Percentiles rank a stretch among this genome's conserved stretches.
Evolutionary conservation across 2,888 invertebrate genomes (phyloP).

Genomic region (Andrena bucephala): DNA sequence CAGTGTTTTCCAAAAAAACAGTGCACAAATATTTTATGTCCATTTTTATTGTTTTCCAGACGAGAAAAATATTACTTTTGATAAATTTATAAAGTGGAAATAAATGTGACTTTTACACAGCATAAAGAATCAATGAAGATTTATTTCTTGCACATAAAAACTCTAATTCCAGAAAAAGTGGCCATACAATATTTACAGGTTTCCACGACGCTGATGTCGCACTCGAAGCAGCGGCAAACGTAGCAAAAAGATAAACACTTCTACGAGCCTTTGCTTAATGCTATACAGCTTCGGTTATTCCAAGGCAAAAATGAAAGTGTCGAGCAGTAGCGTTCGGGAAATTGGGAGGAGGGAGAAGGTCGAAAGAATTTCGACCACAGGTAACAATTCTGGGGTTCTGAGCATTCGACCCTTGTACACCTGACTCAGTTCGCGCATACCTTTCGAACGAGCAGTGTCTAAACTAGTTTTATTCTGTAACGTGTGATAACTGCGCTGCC

Average conservation of each 20-base stretch:
- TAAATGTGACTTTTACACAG: too few relatives aligned
- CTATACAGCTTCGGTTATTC: neutral
- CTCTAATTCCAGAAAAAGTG: too few relatives aligned
- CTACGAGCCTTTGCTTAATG: neutral
- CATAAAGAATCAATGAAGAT: too few relatives aligned
- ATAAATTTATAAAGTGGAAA: too few relatives aligned
- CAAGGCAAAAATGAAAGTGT: neutral
- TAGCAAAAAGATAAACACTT: neutral
- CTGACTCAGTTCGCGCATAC: constrained; percentile 11
- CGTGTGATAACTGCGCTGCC: neutral
- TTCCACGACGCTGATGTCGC: neutral
- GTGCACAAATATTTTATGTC: too few relatives aligned
- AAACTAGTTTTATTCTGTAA: neutral
- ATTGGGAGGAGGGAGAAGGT: neutral
- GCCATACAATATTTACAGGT: too few relatives aligned
- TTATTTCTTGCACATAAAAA: too few relatives aligned
- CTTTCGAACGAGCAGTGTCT: constrained; percentile 2
- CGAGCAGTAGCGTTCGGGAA: too few relatives aligned
- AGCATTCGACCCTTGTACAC: neutral
- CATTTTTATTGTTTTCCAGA: too few relatives aligned
- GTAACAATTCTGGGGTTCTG: constrained; percentile 3
- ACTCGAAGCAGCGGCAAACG: neutral
- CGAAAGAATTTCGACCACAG: constrained; percentile 2
- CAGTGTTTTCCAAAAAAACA: too few relatives aligned
- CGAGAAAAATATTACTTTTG: too few relatives aligned